phyloP scores from a whole-genome alignment of 1,140 invertebrate species.

The Paracyclopina nana region DNA sequence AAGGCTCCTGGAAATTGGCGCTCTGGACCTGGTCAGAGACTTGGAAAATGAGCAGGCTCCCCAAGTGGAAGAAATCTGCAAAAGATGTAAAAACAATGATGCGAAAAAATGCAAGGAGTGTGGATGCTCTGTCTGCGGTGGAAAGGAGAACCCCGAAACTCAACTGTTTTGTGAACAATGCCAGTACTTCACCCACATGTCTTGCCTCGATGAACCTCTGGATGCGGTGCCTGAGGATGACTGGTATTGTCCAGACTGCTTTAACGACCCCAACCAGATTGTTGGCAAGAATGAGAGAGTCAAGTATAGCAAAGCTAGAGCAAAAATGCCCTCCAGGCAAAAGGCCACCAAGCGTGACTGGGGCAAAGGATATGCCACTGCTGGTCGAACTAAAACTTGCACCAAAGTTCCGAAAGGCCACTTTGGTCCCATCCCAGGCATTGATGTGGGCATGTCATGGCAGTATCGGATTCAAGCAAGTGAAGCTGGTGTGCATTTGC shows the following conservation, averaged over 20 bases:
- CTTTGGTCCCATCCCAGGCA: conserved; percentile 57
- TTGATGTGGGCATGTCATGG: conserved; percentile 67
- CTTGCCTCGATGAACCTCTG: conserved; percentile 44
- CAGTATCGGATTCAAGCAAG: conserved; percentile 64
- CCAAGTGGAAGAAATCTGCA: too few relatives aligned
- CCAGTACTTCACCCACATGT: conserved; percentile 42
- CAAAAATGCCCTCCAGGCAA: conserved; percentile 35
- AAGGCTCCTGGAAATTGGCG: too few relatives aligned
- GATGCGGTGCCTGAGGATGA: conserved; percentile 41
- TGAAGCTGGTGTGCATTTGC: conserved; percentile 58
- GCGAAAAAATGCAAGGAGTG: conserved; percentile 43
- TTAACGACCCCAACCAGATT: conserved; percentile 49
- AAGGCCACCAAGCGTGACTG: conserved; percentile 39
- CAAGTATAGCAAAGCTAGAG: conserved; percentile 44
- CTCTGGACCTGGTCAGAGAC: too few relatives aligned
- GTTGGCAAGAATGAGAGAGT: conserved; percentile 51
- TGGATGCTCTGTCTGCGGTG: conserved; percentile 48
- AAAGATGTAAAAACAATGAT: background rate
- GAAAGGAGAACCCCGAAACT: conserved; percentile 44
- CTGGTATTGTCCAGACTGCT: conserved; percentile 58
- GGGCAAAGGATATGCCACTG: conserved; percentile 73
- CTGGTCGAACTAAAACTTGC: conserved; percentile 44
- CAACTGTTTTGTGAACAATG: conserved; percentile 58
- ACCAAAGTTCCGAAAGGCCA: conserved; percentile 49
- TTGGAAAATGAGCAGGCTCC: too few relatives aligned